phyloP scores from a whole-genome alignment of 2,113 vertebrate genomes.

The Laticauda laticaudata region DNA sequence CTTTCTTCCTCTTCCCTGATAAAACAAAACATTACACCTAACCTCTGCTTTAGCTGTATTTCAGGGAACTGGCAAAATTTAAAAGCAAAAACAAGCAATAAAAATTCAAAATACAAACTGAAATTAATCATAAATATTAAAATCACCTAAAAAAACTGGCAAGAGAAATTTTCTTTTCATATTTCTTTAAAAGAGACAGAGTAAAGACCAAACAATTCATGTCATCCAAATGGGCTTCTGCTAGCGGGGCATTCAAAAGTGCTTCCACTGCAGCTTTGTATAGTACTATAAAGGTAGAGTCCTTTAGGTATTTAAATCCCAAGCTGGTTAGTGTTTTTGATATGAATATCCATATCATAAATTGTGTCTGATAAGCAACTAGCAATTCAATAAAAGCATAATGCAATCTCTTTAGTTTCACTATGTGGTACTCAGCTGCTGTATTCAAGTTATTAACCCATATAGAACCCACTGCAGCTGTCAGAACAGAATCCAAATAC shows the following conservation, averaged over 20 bases:
- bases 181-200: not conserved
- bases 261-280: not conserved
- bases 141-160: not conserved
- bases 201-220: not conserved
- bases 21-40: not conserved
- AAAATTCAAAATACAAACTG: not conserved
- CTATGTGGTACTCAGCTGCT: not conserved
- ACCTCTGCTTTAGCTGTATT: not conserved
- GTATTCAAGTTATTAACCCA: not conserved
- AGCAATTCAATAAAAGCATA: not conserved
- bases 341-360: not conserved
- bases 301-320: not conserved
- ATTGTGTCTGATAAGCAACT: not conserved
- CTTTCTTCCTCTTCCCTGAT: not conserved
- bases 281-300: not conserved
- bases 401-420: not conserved
- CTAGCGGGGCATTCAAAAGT: not conserved
- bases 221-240: not conserved
- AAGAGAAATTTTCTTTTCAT: not conserved
- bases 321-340: not conserved
- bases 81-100: not conserved
- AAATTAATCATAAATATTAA: not conserved
- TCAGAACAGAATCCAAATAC: not conserved
- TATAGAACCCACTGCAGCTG: not conserved
- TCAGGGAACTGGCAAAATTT: not conserved